A percentile compares a stretch with the other conserved stretches of the same genome.
Conservation (phyloP, 2,888 invertebrate species). For the Drosophila aldrichi region DNA sequence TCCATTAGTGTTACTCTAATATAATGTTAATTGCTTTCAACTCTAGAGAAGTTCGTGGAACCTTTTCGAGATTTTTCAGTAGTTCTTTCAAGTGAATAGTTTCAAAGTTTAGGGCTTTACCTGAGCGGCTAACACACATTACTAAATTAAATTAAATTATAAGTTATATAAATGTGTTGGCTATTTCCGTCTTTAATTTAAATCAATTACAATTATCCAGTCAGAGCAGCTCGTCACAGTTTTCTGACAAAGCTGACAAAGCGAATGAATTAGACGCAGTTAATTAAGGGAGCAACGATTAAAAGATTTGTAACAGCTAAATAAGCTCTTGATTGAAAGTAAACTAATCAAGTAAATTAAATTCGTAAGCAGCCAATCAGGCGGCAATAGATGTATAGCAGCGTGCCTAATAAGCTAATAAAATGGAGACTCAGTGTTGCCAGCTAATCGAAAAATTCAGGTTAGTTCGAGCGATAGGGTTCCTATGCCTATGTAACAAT, state of each 20-base stretch:
- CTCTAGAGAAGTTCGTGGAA: neutral
- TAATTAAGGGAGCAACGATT: neutral
- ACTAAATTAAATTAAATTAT: neutral
- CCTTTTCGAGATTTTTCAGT: neutral
- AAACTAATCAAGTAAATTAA: neutral
- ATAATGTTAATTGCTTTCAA: neutral
- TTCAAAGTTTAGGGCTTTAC: slow-evolving; percentile 1
- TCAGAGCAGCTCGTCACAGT: neutral
- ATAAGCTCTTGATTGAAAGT: neutral
- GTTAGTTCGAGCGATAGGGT: neutral
- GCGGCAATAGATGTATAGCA: neutral
- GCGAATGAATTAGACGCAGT: neutral
- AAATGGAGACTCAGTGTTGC: neutral
- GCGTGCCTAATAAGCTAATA: neutral
- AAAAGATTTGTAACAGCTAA: neutral
- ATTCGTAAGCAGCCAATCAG: neutral
- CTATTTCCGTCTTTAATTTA: neutral
- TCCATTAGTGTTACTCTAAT: neutral
- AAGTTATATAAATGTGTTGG: neutral
- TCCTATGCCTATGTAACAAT: neutral
- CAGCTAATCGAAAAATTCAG: neutral
- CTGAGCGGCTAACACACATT: neutral
- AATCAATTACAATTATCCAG: neutral
- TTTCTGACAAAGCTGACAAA: neutral
- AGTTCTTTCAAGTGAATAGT: neutral